These are phyloP conservation scores for Cephalotes varians DNA, from an alignment of 2,888 invertebrate genomes.

Conservation along the genomic window DNA sequence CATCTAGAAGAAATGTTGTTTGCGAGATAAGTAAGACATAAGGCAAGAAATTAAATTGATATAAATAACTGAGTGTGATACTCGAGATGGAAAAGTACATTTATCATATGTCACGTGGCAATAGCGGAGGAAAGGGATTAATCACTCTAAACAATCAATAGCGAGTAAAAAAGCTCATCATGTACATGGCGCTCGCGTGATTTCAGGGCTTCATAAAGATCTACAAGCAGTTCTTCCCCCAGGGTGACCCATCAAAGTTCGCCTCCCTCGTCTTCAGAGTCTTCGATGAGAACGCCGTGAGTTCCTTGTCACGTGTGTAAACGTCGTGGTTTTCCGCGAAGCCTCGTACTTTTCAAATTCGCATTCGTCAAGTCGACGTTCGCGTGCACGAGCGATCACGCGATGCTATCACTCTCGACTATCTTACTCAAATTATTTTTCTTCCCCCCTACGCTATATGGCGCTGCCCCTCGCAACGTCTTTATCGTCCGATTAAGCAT, in stretches of 20 bases:
- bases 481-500: slow-evolving; percentile 44
- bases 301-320: slow-evolving; percentile 82
- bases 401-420: slow-evolving; percentile 19
- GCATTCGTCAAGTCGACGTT: slow-evolving; percentile 2
- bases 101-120: background rate
- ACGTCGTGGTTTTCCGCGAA: slow-evolving; percentile 6
- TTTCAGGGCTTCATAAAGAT: slow-evolving; percentile 99
- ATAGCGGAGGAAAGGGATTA: slow-evolving; percentile 34
- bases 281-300: slow-evolving; percentile 99
- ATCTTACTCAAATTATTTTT: slow-evolving; percentile 22
- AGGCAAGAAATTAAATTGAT: slow-evolving; percentile 5
- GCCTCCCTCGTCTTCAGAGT: slow-evolving; percentile 99
- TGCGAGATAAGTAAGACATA: background rate
- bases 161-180: background rate
- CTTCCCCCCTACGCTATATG: background rate
- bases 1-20: no score
- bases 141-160: slow-evolving; percentile 24
- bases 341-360: background rate
- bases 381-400: slow-evolving; percentile 40
- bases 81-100: background rate
- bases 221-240: slow-evolving; percentile 99
- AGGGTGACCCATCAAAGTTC: slow-evolving; percentile 99
- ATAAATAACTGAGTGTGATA: background rate
- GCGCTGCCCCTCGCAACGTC: background rate
- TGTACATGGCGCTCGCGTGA: slow-evolving; percentile 53